Evolutionary conservation across 2,888 invertebrate genomes (phyloP).

Genomic region (Lithophane leautieri): DNA sequence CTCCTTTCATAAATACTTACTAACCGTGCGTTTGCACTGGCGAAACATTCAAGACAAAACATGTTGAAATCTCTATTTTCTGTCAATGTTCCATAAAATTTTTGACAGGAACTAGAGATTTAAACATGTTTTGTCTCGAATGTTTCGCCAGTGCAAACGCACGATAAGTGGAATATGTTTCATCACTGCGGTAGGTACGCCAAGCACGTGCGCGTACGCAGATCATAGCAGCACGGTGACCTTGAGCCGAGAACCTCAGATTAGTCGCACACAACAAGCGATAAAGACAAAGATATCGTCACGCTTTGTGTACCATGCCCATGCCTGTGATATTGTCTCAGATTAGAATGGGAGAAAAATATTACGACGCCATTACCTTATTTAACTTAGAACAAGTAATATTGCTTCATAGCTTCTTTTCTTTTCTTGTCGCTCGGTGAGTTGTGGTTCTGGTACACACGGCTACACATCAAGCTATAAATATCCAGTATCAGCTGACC

Average conservation of each 20-base stretch:
- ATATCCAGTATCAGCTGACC: too few relatives aligned
- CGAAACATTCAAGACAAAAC: too few relatives aligned
- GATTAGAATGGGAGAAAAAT: not conserved
- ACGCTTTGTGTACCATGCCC: not conserved
- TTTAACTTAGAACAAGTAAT: not conserved
- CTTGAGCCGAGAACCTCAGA: constrained; percentile 32
- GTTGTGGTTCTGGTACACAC: too few relatives aligned
- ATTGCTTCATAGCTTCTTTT: not conserved
- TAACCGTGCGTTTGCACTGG: too few relatives aligned
- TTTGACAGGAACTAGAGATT: too few relatives aligned
- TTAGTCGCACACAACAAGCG: constrained; percentile 11
- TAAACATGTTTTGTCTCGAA: too few relatives aligned
- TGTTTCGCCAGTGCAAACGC: too few relatives aligned
- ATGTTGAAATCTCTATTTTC: too few relatives aligned
- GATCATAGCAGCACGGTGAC: constrained; percentile 25
- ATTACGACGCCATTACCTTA: not conserved
- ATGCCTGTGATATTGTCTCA: not conserved
- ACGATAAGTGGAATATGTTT: constrained; percentile 42
- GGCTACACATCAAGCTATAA: too few relatives aligned
- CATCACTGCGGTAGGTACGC: constrained; percentile 29
- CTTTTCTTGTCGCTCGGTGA: too few relatives aligned
- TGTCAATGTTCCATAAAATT: too few relatives aligned
- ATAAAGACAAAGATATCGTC: constrained; percentile 13
- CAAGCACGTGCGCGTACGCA: constrained; percentile 42
- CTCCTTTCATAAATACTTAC: constrained; percentile 43